Evolutionary conservation across 2,797 vertebrate genomes (phyloP).

Genomic region (Sternarchorhynchus goeldii): DNA sequence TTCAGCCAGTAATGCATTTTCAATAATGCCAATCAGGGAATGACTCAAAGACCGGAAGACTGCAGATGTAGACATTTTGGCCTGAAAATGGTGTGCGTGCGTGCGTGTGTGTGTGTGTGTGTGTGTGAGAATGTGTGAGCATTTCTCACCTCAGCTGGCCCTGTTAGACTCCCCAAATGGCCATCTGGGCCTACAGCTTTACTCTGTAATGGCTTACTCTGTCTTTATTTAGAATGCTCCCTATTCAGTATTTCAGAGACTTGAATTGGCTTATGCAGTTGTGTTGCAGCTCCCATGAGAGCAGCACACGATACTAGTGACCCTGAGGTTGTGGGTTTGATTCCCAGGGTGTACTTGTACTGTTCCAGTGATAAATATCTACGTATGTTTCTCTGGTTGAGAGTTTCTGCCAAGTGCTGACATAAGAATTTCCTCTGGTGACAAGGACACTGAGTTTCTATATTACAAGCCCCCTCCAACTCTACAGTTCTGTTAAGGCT

Average conservation of each 20-base stretch:
- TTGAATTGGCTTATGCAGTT: neutral
- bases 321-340: too few species aligned
- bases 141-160: conserved; percentile 10
- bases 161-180: conserved; percentile 50
- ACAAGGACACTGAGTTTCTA: neutral
- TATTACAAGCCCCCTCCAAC: neutral
- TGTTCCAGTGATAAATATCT: too few species aligned
- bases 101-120: neutral
- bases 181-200: conserved; percentile 46
- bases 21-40: neutral
- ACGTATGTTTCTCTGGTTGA: too few species aligned
- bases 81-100: neutral
- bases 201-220: conserved; percentile 28
- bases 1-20: conserved; percentile 22
- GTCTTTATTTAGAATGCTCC: conserved; percentile 20
- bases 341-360: too few species aligned
- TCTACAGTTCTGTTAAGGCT: neutral
- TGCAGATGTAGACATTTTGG: neutral
- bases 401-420: neutral
- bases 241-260: conserved; percentile 17
- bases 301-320: too few species aligned
- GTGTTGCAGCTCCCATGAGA: neutral
- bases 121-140: neutral
- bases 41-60: neutral
- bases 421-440: neutral